Evolutionary conservation across 1,140 invertebrate species (phyloP), one percentile per base, ranked within the genome.

Genomic region (Lepidurus packardi): DNA sequence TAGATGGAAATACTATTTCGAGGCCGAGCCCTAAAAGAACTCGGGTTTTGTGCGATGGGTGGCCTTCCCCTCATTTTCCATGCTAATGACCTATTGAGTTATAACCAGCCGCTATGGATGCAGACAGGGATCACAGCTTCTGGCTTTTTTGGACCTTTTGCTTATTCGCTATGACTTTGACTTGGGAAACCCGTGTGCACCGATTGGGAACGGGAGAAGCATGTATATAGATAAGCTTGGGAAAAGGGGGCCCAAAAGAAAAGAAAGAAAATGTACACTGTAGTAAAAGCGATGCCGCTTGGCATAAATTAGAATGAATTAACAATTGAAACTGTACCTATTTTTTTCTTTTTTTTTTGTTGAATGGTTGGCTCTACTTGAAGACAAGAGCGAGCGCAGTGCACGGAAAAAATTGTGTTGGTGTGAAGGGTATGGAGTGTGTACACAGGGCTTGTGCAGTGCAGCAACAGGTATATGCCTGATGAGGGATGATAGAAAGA

Each of bases 61-160:
- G 53, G 53, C 53, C 53, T 65, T 65, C 53, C 53, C 53, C 53
- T 16, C 13, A 65, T 65, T 65, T 65, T 65, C 53, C 53, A 65
- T 65, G 53, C 53, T 65, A 65, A 65, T 65, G 53, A 65, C 53
- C 53, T 65, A 65, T 65, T 65, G 53, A 65, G 53, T 65, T 65
- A 65, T 65, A 65, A 65, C 53, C 53, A 65, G 53, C 53, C 53
- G 53, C 53, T 13, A 65, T 65, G 53, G 53, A 65, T 65, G 53
- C 53, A 65, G 53, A 16, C 53, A 65, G 53, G 53, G 16, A 65
- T 65, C 53, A 65, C 53, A 65, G 53, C 53, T 65, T 65, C 53
- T 65, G 53, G 53, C 53, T 65, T 65, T 21, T 65, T 65, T 7
- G 53, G 53, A 13, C 53, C 21, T 21, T 13, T 65, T 65, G 21